These are phyloP conservation scores for Galerucella nymphaeae DNA, from an alignment of 2,888 invertebrate genomes.

Conservation along the genomic window DNA sequence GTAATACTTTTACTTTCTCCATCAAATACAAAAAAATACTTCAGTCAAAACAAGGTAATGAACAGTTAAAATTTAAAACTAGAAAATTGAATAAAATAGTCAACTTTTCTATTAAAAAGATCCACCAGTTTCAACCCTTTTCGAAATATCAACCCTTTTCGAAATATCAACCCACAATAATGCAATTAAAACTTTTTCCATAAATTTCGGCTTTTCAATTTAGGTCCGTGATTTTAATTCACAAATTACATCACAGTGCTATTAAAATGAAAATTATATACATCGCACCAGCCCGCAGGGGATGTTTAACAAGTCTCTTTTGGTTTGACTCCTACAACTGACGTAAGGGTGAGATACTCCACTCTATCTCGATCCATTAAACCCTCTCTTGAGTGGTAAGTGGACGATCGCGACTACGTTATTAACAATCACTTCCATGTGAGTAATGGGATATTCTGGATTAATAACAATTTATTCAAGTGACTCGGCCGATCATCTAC, in stretches of 20 bases:
- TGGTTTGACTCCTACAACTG: slow-evolving; percentile 3
- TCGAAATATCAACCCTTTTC: not conserved
- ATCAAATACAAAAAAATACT: too few relatives aligned
- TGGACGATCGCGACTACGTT: not conserved
- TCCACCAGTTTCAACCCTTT: not conserved
- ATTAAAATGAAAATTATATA: not conserved
- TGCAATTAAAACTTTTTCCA: not conserved
- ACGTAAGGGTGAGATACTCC: slow-evolving; percentile 4
- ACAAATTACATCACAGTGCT: not conserved
- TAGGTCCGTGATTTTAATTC: not conserved
- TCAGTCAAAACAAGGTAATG: too few relatives aligned
- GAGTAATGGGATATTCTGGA: not conserved
- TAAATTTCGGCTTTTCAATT: not conserved
- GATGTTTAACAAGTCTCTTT: not conserved
- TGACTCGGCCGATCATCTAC: not conserved
- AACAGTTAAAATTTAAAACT: not conserved
- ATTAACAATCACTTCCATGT: slow-evolving; percentile 10
- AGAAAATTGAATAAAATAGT: not conserved
- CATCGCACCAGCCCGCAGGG: not conserved
- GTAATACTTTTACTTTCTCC: too few relatives aligned
- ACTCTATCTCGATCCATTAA: slow-evolving; percentile 7
- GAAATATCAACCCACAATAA: not conserved
- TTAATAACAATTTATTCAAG: not conserved
- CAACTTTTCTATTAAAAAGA: not conserved
- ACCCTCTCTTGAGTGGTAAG: slow-evolving; percentile 12